Evolutionary conservation across 2,888 invertebrate species (phyloP).

Genomic region (Eupeodes luniger): DNA sequence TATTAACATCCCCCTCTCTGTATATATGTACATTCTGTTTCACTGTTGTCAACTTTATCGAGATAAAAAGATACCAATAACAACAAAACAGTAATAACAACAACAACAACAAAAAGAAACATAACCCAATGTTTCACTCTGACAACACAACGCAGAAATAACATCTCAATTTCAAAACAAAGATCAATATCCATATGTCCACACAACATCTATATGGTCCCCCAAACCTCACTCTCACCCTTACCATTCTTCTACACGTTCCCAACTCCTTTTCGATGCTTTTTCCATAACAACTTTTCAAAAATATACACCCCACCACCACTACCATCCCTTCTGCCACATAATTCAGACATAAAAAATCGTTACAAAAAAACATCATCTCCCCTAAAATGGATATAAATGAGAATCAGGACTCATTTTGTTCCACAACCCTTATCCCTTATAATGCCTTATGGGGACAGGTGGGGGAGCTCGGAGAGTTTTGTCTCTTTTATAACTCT

Average conservation of each 20-base stretch:
- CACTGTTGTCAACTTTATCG: conserved; percentile 2
- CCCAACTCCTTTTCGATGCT: conserved; percentile 44
- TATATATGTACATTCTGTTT: neutral
- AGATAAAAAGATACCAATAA: conserved; percentile 1
- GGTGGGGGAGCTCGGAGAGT: neutral
- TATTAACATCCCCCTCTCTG: conserved; percentile 16
- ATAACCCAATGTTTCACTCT: conserved; percentile 38
- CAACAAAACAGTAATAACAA: neutral
- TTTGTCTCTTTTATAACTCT: conserved; percentile 41
- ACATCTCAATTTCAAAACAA: conserved; percentile 75
- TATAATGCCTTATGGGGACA: neutral
- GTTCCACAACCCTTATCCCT: conserved; percentile 48
- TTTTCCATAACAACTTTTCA: conserved; percentile 69
- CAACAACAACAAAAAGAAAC: conserved; percentile 6
- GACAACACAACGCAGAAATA: conserved; percentile 64
- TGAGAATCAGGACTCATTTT: conserved; percentile 55
- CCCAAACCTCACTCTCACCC: conserved; percentile 44
- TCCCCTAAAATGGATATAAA: conserved; percentile 68
- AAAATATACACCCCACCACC: conserved; percentile 44
- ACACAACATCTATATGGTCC: conserved; percentile 62
- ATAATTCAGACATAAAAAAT: conserved; percentile 51
- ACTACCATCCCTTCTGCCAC: conserved; percentile 16
- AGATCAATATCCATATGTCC: conserved; percentile 75
- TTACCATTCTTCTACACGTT: neutral
- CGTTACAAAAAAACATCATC: conserved; percentile 9